A percentile compares a stretch with the other conserved stretches of the same genome.
Conservation (phyloP, 1,140 invertebrate species). For the Drosophila watanabei region DNA sequence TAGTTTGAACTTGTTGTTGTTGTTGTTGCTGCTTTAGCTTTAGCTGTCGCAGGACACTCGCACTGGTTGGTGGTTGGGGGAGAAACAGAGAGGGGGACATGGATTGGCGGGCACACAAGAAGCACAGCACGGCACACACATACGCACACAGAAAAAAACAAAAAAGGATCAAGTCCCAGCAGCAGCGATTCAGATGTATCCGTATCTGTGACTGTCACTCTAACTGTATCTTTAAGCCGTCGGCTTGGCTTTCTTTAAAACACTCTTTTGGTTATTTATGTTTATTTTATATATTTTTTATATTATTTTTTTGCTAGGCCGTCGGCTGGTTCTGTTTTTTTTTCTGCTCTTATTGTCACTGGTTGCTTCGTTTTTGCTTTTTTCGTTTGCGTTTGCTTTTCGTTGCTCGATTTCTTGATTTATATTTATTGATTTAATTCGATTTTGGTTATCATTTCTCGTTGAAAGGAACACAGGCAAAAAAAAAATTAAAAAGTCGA, state of each 20-base stretch:
- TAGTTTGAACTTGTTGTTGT: slow-evolving; percentile 14
- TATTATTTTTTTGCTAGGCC: slow-evolving; percentile 16
- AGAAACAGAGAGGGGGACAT: slow-evolving; percentile 40
- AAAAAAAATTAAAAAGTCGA: slow-evolving; percentile 19
- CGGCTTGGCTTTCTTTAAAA: slow-evolving; percentile 24
- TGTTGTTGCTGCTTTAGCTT: slow-evolving; percentile 1
- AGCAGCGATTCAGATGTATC: slow-evolving; percentile 29
- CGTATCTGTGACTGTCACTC: slow-evolving; percentile 16
- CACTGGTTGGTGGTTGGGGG: slow-evolving; percentile 32
- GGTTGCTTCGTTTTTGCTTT: slow-evolving; percentile 12
- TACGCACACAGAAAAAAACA: slow-evolving; percentile 55
- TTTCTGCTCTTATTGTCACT: slow-evolving; percentile 35
- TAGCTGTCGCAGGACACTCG: slow-evolving; percentile 36
- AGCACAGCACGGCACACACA: slow-evolving; percentile 38
- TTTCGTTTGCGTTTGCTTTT: slow-evolving; percentile 1
- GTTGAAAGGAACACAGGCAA: slow-evolving; percentile 34
- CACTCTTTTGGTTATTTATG: slow-evolving; percentile 2
- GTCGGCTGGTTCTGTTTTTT: slow-evolving; percentile 30
- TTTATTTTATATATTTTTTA: background rate
- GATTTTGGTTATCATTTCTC: background rate
- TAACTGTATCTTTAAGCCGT: slow-evolving; percentile 23
- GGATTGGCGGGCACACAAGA: slow-evolving; percentile 37
- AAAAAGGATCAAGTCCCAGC: slow-evolving; percentile 41
- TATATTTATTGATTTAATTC: background rate
- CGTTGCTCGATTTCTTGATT: background rate